These are phyloP conservation scores for Plotosus lineatus DNA, from an alignment of 2,113 vertebrate genomes.

Conservation along the genomic window DNA sequence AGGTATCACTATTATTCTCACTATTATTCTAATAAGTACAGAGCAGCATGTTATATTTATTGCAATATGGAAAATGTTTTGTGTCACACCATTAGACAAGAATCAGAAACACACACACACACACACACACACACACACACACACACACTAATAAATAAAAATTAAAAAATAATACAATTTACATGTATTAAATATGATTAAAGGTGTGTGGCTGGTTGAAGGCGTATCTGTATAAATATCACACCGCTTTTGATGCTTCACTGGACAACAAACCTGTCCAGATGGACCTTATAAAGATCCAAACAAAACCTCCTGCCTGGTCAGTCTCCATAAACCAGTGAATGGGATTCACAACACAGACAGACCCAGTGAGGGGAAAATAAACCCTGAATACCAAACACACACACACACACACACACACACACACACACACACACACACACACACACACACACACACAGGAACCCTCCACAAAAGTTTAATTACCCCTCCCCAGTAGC, in stretches of 20 bases:
- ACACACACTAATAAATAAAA: slow-evolving; percentile 17
- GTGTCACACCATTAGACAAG: neutral
- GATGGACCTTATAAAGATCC: slow-evolving; percentile 53
- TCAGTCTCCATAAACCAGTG: slow-evolving; percentile 47
- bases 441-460: slow-evolving; percentile 35
- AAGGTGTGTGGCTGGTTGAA: neutral
- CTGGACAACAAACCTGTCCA: slow-evolving; percentile 42
- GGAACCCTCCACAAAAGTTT: slow-evolving; percentile 29
- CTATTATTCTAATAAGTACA: neutral
- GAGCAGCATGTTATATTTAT: neutral
- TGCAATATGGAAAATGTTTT: neutral
- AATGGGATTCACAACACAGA: slow-evolving; percentile 46
- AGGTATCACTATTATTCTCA: neutral
- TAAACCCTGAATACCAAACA: slow-evolving; percentile 46
- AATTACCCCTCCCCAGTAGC: slow-evolving; percentile 31
- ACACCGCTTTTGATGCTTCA: slow-evolving; percentile 45
- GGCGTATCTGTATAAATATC: neutral
- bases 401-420: no score
- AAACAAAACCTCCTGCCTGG: slow-evolving; percentile 51
- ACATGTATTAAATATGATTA: slow-evolving; percentile 3
- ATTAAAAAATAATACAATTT: slow-evolving; percentile 10
- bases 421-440: slow-evolving; percentile 35
- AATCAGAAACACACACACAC: neutral
- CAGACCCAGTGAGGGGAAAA: slow-evolving; percentile 44
- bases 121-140: slow-evolving; percentile 10